These are phyloP conservation scores for Pogonophryne albipinna DNA, from an alignment of 2,797 vertebrate species.

Conservation along the genomic window DNA sequence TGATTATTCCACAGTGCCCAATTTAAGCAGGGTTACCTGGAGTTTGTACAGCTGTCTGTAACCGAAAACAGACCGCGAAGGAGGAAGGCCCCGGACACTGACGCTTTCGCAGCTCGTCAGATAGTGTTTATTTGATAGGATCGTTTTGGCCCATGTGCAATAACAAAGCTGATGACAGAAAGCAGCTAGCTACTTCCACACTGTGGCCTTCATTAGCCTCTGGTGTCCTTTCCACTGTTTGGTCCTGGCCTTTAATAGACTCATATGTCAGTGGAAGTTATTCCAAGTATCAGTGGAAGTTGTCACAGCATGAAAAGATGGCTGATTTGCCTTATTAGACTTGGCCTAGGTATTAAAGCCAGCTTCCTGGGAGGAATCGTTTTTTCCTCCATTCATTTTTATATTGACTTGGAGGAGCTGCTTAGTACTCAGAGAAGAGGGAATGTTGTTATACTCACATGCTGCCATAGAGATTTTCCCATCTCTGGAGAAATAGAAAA, in stretches of 20 bases:
- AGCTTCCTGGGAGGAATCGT: conserved; percentile 58
- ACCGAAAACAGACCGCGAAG: conserved; percentile 71
- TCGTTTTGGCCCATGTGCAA: conserved; percentile 56
- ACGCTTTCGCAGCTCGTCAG: conserved; percentile 64
- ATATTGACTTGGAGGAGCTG: conserved; percentile 55
- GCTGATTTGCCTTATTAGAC: conserved; percentile 62
- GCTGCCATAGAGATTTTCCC: conserved; percentile 48
- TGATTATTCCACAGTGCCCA: conserved; percentile 70
- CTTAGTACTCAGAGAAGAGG: conserved; percentile 33
- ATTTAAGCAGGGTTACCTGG: conserved; percentile 72
- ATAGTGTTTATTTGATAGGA: conserved; percentile 79
- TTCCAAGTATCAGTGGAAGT: conserved; percentile 75
- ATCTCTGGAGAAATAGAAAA: conserved; percentile 28
- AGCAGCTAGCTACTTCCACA: conserved; percentile 56
- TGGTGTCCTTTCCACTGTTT: conserved; percentile 55
- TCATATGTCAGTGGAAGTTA: conserved; percentile 25
- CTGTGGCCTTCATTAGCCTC: conserved; percentile 63
- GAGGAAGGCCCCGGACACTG: conserved; percentile 46
- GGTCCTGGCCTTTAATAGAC: conserved; percentile 47
- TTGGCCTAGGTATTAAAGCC: conserved; percentile 60
- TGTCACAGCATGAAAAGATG: conserved; percentile 73
- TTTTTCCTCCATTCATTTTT: conserved; percentile 67
- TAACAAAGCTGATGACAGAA: conserved; percentile 66
- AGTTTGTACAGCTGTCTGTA: conserved; percentile 75
- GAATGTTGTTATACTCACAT: conserved; percentile 43